Evolutionary conservation across 2,888 invertebrate species (phyloP), one percentile per base, ranked within the genome.

Genomic region (Lypha dubia): DNA sequence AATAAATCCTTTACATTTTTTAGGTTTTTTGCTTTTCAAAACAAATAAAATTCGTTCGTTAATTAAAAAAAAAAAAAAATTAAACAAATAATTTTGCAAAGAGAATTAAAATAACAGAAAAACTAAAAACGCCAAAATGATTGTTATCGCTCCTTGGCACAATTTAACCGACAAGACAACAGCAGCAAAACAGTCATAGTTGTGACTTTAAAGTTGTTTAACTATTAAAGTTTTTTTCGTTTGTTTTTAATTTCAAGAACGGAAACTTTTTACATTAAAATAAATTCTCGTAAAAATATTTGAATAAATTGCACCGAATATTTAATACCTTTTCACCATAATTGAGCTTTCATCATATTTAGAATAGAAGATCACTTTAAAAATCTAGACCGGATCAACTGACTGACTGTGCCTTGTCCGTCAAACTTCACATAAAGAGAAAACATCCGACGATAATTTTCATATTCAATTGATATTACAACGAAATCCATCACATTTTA

Each of bases 91-190:
- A 41, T 53, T 56, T 56, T 60, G 46, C 70, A 70, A 65, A 68
- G 15, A 63, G 77, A 76, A 75, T 65, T 58, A 58, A 70, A 79
- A 77, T 58, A 70, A 67, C 56, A 80, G 65, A 46, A 65, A 63
- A 49, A 67, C 73, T 46, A 79, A 80, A 63, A 83, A 70, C 70
- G 24, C 35, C 46, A 83, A 83, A 85, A 73, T 76, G 79, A 79
- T 85, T 85, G 71, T 82, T 83, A 85, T 85, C 79, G 71, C 73
- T 85, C 51, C 79, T 46, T 81, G 84, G 74, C 81, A 81, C 74
- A 81, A 79, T 84, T 84, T 74, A 74, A 60, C 74, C 63, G 81
- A 79, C 81, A 81, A 84, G 74, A 84, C 77, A 68, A 51, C 84
- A 70, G 41, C 74, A 63, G 24, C 53, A 53, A 60, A 53, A 75